Base-by-base conservation (phyloP, 1,140 invertebrate genomes). In the Zaprionus taronus region DNA sequence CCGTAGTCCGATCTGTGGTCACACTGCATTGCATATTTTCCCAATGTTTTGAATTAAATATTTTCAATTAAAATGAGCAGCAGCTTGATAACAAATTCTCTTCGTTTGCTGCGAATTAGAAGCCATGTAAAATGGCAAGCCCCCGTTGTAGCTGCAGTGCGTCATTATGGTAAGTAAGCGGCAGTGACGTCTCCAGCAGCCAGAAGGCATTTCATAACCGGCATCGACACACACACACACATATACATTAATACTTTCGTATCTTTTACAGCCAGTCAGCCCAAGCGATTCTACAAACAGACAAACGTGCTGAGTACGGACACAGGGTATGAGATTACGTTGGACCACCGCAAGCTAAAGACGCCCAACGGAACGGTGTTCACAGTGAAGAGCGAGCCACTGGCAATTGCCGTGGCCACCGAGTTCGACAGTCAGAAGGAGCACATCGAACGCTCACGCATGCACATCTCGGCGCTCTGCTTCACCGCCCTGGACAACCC, bases 401-500 rank as follows among this genome's bases (percentile, higher is more conserved):
- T 99, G 38, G 98, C 98, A 15, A 94, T 98, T 65, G 97, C 97
- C 15, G 95, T 99, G 44, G 97, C 98, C 4, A 95, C 96, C 56
- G 98, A 99, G 95, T 99, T 98, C 97, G 95, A 97, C 83, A 93
- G 95, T n/a, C 98, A 99, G 92, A 95, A 95, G 72, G 95, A 96
- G 41, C 94, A 94, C 67, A 97, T 99, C 67, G 93, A 96, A 66
- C 95, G 95, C 83, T 95, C 96, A 68, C 95, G 94, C 63, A 99
- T 99, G 98, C 97, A 99, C 93, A 93, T 99, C 95, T 98, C 97
- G 22, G 95, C 96, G n/a, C 93, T 99, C 7, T 97, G 97, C 83
- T 98, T 97, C 84, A 99, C 97, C 38, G 95, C 96, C 68, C 93
- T 98, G 56, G 98, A 99, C 92, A 99, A 99, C 94, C 98, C 98